Conservation (phyloP, 2,888 invertebrate species). For the Ectropis crepuscularia region DNA sequence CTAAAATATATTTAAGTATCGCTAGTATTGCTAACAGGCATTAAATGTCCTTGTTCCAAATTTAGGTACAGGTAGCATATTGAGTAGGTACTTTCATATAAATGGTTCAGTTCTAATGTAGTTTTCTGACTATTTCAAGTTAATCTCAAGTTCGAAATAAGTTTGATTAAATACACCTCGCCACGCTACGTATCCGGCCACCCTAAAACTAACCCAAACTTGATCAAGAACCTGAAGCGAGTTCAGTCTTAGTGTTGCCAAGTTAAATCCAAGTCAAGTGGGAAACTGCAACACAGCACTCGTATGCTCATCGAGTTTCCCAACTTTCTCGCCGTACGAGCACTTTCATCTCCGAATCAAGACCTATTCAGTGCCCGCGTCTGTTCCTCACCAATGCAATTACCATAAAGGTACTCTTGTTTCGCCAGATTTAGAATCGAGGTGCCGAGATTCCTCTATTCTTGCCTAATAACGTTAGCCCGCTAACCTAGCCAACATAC, state of each 20-base stretch:
- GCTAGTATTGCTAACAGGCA: too few species aligned
- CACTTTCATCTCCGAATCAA: constrained; percentile 39
- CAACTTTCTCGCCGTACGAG: constrained; percentile 29
- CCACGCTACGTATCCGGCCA: background rate
- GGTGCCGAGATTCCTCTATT: constrained; percentile 39
- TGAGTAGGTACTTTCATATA: too few species aligned
- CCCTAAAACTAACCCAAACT: constrained; percentile 6
- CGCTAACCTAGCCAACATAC: constrained; percentile 43
- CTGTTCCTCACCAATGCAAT: constrained; percentile 38
- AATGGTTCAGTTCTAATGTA: too few species aligned
- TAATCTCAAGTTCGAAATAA: too few species aligned
- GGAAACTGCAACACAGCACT: constrained; percentile 29
- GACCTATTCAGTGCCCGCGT: constrained; percentile 37
- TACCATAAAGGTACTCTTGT: constrained; percentile 37
- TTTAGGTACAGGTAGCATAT: too few species aligned
- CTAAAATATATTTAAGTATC: too few species aligned
- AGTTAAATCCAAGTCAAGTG: constrained; percentile 27
- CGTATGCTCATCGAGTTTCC: constrained; percentile 22
- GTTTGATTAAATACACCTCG: too few species aligned
- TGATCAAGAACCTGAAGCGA: constrained; percentile 15
- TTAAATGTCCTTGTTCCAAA: too few species aligned
- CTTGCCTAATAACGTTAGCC: constrained; percentile 36
- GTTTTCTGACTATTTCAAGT: too few species aligned
- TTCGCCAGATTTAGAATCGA: constrained; percentile 32
- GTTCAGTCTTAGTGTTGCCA: constrained; percentile 6